Conservation (phyloP, 2,797 vertebrate genomes). For the Rhinoraja longicauda region DNA sequence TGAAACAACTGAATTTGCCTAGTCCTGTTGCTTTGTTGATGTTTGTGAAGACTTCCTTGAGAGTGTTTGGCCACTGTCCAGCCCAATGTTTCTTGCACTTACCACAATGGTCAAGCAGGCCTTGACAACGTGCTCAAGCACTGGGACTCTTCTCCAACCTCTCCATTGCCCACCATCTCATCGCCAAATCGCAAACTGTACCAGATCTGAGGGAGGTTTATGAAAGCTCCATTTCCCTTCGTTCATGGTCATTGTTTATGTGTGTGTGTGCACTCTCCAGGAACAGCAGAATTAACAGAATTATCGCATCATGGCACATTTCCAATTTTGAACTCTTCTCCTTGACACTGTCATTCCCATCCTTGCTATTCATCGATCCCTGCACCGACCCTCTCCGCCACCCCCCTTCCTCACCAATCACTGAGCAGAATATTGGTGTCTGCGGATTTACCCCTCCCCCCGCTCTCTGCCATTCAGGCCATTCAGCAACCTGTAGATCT, state of each 20-base stretch:
- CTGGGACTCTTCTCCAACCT: background rate
- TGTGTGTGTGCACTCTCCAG: background rate
- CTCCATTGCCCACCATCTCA: background rate
- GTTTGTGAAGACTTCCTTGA: background rate
- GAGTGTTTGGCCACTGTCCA: background rate
- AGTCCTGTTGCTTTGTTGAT: background rate
- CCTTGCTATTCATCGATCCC: background rate
- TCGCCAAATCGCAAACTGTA: background rate
- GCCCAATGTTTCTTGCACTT: background rate
- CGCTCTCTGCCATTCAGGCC: too few species aligned
- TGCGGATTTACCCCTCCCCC: background rate
- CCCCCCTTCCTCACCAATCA: too few species aligned
- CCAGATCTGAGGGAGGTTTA: background rate
- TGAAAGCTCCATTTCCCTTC: background rate
- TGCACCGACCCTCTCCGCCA: too few species aligned
- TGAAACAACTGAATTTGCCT: background rate
- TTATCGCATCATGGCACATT: background rate
- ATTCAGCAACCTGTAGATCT: too few species aligned
- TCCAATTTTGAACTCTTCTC: background rate
- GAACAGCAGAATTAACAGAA: background rate
- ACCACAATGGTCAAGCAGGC: background rate
- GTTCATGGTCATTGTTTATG: background rate
- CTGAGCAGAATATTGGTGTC: background rate
- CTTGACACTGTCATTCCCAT: background rate
- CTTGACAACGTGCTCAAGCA: background rate